Evolutionary conservation across 2,113 vertebrate species (phyloP), one percentile per base, ranked within the genome.

Genomic region (Turnix velox): DNA sequence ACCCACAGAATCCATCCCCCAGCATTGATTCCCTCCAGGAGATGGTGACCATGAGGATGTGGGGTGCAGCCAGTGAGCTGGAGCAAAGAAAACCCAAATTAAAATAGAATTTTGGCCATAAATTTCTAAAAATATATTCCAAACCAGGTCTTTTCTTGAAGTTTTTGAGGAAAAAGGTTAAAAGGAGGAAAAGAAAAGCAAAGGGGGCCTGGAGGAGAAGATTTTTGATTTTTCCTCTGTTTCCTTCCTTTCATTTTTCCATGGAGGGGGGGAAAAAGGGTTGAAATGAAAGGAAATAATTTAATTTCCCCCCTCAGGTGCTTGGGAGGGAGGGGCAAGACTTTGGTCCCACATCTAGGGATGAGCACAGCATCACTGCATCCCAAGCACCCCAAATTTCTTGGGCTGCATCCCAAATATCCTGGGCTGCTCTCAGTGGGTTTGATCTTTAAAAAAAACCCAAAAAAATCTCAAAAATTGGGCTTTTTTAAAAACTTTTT

Each of bases 261-360:
- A 3, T 2, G 24, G 58, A 72, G 17, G 19, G 14, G 27, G 9
- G 75, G n/a, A 37, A 67, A 48, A 79, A 71, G 10, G 49, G 11
- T 30, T 51, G 15, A 46, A 77, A 37, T 0, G 1, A 15, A 30
- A 74, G 63, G 65, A 51, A 87, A 43, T 7, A 3, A 13, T 62
- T 62, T 10, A 4, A 20, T 90, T 57, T 54, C 58, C 25, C 17
- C 7, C 10, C 10, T 1, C 8, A 28, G 33, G 45, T 31, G 31
- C 30, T 24, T 0, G 2, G 67, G 67, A 12, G 0, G 6, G 2
- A 24, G 45, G 49, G 27, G 48, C 42, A 31, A 51, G 55, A 35
- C 7, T 4, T 59, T 1, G 5, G 2, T 10, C 19, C 28, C 28
- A 27, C 57, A 30, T 4, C 20, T 16, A 0, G 0, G 37, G 19